Base-by-base conservation (phyloP, 1,140 invertebrate genomes). In the Mesaphorura yosii region DNA sequence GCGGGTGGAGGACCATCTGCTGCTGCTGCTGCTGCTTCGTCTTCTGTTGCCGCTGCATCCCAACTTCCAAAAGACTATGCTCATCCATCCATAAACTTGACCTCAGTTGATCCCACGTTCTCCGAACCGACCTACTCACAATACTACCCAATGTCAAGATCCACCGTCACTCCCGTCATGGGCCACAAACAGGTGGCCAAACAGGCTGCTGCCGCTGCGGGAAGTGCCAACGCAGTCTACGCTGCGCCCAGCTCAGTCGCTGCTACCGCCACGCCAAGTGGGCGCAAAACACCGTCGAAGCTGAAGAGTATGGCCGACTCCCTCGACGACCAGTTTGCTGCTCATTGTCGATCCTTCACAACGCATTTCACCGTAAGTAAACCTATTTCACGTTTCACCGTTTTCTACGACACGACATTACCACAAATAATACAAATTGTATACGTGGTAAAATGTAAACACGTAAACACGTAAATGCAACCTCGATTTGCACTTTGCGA, bases 311-410 rank as follows among this genome's bases (percentile, higher is more conserved):
- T 76, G 74, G 64, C 64, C 66, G 15, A 60, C 73, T 6, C 71
- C 74, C 39, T 73, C 72, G 73, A 76, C 22, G 78, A 76, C 1
- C 76, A 77, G 10, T 82, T 83, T 63, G 74, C 77, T 3, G 76
- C 75, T 52, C 80, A 82, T 64, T 82, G 80, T 62, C 70, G 76
- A 27, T 74, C 73, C 12, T 81, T 81, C 63, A 79, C 79, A 56
- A 71, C 72, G 14, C 78, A 80, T 58, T 70, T 80, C 17, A 76
- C 73, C 50, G 75, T 76, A 61, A 63, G 58, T 57, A 25, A 48
- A 48, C 12, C 6, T 6, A 41, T 10, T 17, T 41, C 39, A 7
- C 7, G n/a, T n/a, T n/a, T n/a, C n/a, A n/a, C n/a, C n/a, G n/a
- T n/a, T 41, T 17, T 10, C 19, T 41, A 10, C 10, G n/a, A 34